Conservation (phyloP, 92 coral and sea anemone genomes). For the Porites cylindrica region DNA sequence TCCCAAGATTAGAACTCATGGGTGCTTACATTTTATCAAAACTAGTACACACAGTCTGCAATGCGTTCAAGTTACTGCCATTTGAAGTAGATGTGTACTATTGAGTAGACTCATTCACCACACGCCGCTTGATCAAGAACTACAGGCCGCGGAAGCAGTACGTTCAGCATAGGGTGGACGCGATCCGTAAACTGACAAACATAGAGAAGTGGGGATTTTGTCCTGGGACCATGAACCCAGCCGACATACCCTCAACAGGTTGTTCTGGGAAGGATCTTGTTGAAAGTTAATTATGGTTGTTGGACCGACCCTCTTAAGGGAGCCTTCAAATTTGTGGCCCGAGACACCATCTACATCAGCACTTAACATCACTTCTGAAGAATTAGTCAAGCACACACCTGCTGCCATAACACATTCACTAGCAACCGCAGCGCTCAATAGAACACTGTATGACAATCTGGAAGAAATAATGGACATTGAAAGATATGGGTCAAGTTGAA, state of each 20-base stretch:
- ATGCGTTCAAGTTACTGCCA: not conserved
- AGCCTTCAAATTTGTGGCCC: not conserved
- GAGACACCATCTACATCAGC: not conserved
- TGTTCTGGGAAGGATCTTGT: conserved; percentile 37
- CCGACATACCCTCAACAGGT: not conserved
- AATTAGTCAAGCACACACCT: not conserved
- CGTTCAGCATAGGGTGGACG: no score
- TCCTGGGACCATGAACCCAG: no score
- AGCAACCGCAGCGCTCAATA: not conserved
- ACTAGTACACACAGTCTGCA: conserved; percentile 21
- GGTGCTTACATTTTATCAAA: conserved; percentile 45
- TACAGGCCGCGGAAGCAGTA: no score
- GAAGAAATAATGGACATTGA: not conserved
- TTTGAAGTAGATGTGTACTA: no score
- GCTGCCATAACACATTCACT: not conserved
- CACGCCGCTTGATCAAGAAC: no score
- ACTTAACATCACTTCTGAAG: not conserved
- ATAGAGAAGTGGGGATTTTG: no score
- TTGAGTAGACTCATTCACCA: no score
- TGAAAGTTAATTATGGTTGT: not conserved
- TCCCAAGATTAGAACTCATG: not conserved
- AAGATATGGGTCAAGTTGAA: not conserved
- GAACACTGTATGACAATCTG: not conserved
- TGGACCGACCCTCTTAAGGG: not conserved
- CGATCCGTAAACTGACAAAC: no score